These are phyloP conservation scores for Ryuthela nishihirai DNA, from an alignment of 2,888 invertebrate genomes.

Conservation along the genomic window DNA sequence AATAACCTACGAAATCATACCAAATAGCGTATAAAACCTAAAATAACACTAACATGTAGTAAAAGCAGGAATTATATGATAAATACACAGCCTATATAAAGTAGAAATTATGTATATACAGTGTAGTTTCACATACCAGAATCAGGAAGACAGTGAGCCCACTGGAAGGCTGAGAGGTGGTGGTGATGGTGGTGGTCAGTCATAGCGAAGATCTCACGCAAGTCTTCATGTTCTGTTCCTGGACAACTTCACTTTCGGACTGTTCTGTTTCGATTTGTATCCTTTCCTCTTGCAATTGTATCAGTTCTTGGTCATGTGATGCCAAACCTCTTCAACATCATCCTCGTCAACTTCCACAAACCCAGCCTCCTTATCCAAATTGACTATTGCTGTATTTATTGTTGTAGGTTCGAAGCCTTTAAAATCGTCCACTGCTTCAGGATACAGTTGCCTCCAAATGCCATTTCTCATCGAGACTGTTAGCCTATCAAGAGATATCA, in stretches of 20 bases:
- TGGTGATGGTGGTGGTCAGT: neutral
- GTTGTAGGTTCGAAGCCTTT: neutral
- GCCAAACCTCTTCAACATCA: neutral
- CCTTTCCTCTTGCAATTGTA: neutral
- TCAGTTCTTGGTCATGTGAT: neutral
- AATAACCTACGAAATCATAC: neutral
- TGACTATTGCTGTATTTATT: neutral
- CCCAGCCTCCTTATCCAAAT: neutral
- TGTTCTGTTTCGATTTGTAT: neutral
- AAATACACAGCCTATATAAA: too few species aligned
- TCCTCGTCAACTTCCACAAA: neutral
- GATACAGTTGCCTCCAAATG: neutral
- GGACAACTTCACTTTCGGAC: neutral
- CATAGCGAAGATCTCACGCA: neutral
- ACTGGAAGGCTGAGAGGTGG: too few species aligned
- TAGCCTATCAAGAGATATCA: neutral
- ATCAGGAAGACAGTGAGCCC: too few species aligned
- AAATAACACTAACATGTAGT: neutral
- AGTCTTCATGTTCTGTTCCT: neutral
- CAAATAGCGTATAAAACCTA: neutral
- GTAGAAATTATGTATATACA: too few species aligned
- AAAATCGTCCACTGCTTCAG: neutral
- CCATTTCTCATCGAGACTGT: neutral
- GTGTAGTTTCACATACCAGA: too few species aligned
- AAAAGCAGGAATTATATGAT: too few species aligned